Conservation (phyloP, 2,888 invertebrate genomes). For the Helicoverpa assulta region DNA sequence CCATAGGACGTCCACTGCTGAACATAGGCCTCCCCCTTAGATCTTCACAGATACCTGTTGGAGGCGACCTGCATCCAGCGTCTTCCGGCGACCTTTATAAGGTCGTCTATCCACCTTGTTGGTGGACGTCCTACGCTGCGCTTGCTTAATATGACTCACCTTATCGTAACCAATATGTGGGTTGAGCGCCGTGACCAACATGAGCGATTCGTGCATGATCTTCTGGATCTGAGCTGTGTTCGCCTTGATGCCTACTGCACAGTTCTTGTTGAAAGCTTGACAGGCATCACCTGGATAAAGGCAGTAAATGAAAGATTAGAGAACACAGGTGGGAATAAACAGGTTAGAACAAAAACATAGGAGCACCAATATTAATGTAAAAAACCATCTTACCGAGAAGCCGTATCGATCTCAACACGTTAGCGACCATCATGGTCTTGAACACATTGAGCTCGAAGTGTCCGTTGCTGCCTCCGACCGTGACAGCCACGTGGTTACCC, state of each 20-base stretch:
- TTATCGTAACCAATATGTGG: conserved; percentile 99
- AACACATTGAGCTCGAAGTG: conserved; percentile 99
- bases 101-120: too few relatives aligned
- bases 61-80: too few relatives aligned
- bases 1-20: too few relatives aligned
- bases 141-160: conserved; percentile 81
- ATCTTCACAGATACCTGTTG: too few relatives aligned
- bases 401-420: conserved; percentile 96
- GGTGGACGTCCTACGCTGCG: too few relatives aligned
- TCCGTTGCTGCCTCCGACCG: conserved; percentile 98
- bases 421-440: conserved; percentile 98
- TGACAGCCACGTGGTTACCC: conserved; percentile 99
- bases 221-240: conserved; percentile 94
- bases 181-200: conserved; percentile 99
- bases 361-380: not conserved
- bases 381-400: conserved; percentile 91
- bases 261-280: conserved; percentile 96
- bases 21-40: too few relatives aligned
- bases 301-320: too few relatives aligned
- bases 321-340: too few relatives aligned
- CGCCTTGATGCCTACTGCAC: conserved; percentile 95
- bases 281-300: conserved; percentile 92
- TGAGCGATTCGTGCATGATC: conserved; percentile 97
- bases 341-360: too few relatives aligned
- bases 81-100: too few relatives aligned